phyloP scores from a whole-genome alignment of 2,888 invertebrate genomes.

The Diabrotica balteata region DNA sequence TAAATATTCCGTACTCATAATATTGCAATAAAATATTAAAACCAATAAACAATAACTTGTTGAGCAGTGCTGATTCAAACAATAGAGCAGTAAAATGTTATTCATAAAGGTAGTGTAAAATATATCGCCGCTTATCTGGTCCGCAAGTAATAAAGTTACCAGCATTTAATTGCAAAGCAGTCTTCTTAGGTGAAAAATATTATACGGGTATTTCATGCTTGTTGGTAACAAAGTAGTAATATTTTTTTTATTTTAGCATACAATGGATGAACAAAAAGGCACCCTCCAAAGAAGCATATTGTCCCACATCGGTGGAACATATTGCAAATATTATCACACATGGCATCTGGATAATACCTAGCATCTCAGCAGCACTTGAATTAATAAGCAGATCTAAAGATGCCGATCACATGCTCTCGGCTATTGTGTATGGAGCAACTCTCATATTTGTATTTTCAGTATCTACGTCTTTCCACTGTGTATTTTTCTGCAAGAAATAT shows the following conservation, averaged over 20 bases:
- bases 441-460: slow-evolving; percentile 85
- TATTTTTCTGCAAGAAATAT: slow-evolving; percentile 75
- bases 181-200: too few species aligned
- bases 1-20: too few species aligned
- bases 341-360: slow-evolving; percentile 87
- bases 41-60: too few species aligned
- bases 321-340: slow-evolving; percentile 92
- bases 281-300: slow-evolving; percentile 78
- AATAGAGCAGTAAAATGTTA: too few species aligned
- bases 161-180: too few species aligned
- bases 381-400: slow-evolving; percentile 77
- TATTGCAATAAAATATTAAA: too few species aligned
- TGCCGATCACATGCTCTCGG: slow-evolving; percentile 79
- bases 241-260: slow-evolving; percentile 48
- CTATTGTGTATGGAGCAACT: slow-evolving; percentile 85
- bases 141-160: too few species aligned
- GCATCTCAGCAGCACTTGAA: slow-evolving; percentile 78
- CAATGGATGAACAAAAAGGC: slow-evolving; percentile 84
- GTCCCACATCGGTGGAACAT: slow-evolving; percentile 88
- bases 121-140: too few species aligned
- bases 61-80: too few species aligned
- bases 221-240: too few species aligned
- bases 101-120: too few species aligned
- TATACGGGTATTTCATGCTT: too few species aligned
- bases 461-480: slow-evolving; percentile 89